Evolutionary conservation across 2,113 vertebrate species (phyloP).

Genomic region (Candoia aspera): DNA sequence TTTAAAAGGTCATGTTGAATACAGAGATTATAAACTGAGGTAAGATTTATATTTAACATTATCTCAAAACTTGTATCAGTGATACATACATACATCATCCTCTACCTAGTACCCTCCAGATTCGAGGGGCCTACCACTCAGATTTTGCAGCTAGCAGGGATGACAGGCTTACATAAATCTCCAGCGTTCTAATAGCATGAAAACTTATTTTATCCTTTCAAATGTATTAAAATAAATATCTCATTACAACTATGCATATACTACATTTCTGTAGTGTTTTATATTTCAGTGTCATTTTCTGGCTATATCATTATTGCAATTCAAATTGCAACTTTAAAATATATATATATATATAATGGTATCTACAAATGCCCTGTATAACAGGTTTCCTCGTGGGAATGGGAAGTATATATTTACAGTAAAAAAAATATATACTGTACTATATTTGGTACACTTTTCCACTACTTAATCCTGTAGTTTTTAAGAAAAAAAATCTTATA

Average conservation of each 20-base stretch:
- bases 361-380: not conserved
- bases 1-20: not conserved
- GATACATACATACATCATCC: not conserved
- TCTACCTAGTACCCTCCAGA: not conserved
- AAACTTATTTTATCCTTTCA: not conserved
- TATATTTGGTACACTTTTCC: not conserved
- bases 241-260: not conserved
- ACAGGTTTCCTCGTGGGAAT: not conserved
- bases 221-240: not conserved
- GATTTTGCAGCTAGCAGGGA: not conserved
- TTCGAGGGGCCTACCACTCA: not conserved
- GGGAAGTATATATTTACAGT: not conserved
- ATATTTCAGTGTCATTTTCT: not conserved
- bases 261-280: not conserved
- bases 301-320: not conserved
- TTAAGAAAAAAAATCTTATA: not conserved
- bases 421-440: not conserved
- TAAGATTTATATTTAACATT: not conserved
- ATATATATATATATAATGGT: not conserved
- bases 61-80: not conserved
- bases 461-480: not conserved
- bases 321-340: not conserved
- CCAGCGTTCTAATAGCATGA: not conserved
- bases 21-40: not conserved
- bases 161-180: not conserved